A percentile compares a stretch with the other conserved stretches of the same genome.
Evolutionary conservation across 1,140 invertebrate species (phyloP).

Genomic region (Galleria mellonella): DNA sequence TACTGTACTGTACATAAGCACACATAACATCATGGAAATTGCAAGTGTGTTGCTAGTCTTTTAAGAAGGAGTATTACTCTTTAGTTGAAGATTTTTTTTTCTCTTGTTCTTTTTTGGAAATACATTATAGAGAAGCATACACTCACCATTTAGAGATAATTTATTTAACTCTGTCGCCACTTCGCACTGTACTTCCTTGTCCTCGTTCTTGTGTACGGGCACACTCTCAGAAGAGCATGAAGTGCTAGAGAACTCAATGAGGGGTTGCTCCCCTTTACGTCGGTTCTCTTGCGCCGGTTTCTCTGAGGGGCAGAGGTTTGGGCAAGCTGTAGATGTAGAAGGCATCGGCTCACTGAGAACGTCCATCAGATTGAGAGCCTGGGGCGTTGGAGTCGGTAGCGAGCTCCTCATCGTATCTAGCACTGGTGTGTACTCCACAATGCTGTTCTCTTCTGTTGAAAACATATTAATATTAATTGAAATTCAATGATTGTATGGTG

Average conservation of each 20-base stretch:
- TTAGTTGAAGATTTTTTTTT: no score
- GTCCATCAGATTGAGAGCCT: conserved; percentile 38
- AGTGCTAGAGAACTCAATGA: conserved; percentile 49
- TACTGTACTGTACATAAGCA: no score
- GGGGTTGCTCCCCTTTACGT: conserved; percentile 29
- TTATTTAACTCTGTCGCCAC: conserved; percentile 14
- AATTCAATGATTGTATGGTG: neutral
- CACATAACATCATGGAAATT: no score
- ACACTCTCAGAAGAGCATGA: conserved; percentile 48
- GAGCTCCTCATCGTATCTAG: conserved; percentile 25
- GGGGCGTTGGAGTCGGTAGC: neutral
- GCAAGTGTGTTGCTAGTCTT: no score
- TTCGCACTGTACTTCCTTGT: conserved; percentile 33
- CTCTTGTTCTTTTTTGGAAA: no score
- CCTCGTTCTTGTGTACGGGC: conserved; percentile 14
- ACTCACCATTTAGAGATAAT: conserved; percentile 23
- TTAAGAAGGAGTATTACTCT: no score
- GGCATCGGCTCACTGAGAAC: conserved; percentile 43
- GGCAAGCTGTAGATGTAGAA: conserved; percentile 36
- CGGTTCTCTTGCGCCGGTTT: conserved; percentile 22
- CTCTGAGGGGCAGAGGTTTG: conserved; percentile 23
- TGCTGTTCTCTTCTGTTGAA: conserved; percentile 21
- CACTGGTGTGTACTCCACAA: conserved; percentile 31
- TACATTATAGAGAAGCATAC: neutral
- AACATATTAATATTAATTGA: conserved; percentile 3